phyloP scores from a whole-genome alignment of 2,113 vertebrate genomes.

The Anhinga anhinga region DNA sequence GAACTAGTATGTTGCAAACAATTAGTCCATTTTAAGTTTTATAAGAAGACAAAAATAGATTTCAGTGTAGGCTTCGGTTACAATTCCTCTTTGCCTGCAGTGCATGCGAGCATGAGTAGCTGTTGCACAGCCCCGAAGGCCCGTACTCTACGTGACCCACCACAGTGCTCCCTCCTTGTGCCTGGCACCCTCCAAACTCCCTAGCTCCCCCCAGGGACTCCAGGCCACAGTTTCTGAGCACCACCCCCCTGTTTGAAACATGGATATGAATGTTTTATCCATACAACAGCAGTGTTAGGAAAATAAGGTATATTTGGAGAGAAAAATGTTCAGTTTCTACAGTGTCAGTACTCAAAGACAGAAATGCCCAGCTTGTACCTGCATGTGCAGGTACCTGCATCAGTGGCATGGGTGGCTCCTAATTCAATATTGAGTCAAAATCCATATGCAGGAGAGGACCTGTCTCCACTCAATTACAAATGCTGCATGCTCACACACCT shows the following conservation, averaged over 20 bases:
- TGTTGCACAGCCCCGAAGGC: not conserved
- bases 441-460: not conserved
- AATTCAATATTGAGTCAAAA: not conserved
- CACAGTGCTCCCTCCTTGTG: not conserved
- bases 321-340: not conserved
- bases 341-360: not conserved
- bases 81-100: not conserved
- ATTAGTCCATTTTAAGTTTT: not conserved
- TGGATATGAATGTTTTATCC: not conserved
- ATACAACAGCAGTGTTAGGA: not conserved
- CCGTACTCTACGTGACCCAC: not conserved
- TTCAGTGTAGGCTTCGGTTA: not conserved
- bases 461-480: not conserved
- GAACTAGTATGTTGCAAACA: not conserved
- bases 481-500: not conserved
- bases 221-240: not conserved
- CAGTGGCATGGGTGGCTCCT: not conserved
- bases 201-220: not conserved
- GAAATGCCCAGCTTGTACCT: not conserved
- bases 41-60: not conserved
- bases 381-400: not conserved
- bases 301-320: not conserved
- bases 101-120: accelerated
- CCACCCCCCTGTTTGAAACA: not conserved
- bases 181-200: not conserved